Evolutionary conservation across 2,888 invertebrate species (phyloP), one percentile per base, ranked within the genome.

Genomic region (Frankliniella intonsa): DNA sequence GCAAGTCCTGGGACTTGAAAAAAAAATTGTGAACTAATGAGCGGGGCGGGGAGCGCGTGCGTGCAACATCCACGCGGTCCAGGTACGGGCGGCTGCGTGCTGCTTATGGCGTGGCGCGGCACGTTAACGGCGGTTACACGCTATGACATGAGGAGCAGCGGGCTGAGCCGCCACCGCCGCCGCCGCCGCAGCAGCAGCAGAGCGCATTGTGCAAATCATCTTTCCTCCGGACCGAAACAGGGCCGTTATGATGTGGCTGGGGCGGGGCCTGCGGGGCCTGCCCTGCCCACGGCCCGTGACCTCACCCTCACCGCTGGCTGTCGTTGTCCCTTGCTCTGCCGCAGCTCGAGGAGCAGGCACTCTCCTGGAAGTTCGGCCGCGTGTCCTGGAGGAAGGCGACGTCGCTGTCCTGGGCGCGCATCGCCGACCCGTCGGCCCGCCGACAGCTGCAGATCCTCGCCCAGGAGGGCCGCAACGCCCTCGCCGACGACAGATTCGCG

Each of bases 341-440:
- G 22, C 82, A 89, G 89, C 87, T 91, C 0, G 94, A 94, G 83
- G 93, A 93, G 85, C 90, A 94, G 87, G 91, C 91, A 0, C 87
- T 93, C 9, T 92, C 92, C 86, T 90, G 92, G 82, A 93, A 93
- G 88, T 94, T 95, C 85, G 93, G 94, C 85, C 90, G 93, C 86
- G 89, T 93, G 0, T 93, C 94, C 0, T 95, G 94, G 93, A 90
- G 91, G 85, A 92, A 93, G 86, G 93, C 93, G 0, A 90, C 92
- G 0, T 90, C 90, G 12, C 95, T 93, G 85, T 93, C 94, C 83
- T 92, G 92, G 89, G 90, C 91, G 12, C 89, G 91, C 83, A 90
- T 95, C 50, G 89, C 92, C 0, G 94, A 96, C 86, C 90, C 91
- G 25, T 88, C 91, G 84, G 90, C 92, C 0, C 90, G 92, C 84